These are phyloP conservation scores for Felis chaus DNA, from an alignment of 2,113 vertebrate genomes.

Conservation along the genomic window DNA sequence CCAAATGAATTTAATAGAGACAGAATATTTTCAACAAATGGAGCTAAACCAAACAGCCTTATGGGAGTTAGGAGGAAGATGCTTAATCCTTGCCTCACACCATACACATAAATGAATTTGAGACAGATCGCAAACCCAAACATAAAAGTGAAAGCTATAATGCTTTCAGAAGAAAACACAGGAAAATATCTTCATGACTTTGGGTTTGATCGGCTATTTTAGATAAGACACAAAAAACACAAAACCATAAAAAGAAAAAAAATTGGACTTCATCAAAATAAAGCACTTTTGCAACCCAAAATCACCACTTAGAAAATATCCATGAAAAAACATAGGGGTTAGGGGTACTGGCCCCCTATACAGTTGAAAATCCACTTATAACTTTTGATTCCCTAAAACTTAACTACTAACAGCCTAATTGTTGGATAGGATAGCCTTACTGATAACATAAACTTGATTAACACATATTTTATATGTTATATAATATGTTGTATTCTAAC, in stretches of 20 bases:
- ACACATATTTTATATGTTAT: neutral
- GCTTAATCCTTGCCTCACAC: neutral
- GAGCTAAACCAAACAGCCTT: neutral
- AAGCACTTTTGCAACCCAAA: neutral
- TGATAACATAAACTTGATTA: neutral
- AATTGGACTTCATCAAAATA: neutral
- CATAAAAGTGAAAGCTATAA: neutral
- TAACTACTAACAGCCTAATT: neutral
- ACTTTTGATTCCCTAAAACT: neutral
- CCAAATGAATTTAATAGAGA: neutral
- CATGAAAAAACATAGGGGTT: neutral
- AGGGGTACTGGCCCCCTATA: neutral
- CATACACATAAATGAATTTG: neutral
- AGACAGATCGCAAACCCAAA: neutral
- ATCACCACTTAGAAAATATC: neutral
- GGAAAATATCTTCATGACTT: neutral
- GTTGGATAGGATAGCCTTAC: neutral
- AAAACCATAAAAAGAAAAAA: neutral
- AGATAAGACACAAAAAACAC: neutral
- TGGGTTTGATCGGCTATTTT: neutral
- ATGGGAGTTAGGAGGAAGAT: neutral
- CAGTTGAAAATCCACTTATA: neutral
- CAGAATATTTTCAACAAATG: neutral
- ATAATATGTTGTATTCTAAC: neutral
- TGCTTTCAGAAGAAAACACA: neutral